These are phyloP conservation scores for Maconellicoccus hirsutus DNA, from an alignment of 1,140 invertebrate genomes.

Conservation along the genomic window DNA sequence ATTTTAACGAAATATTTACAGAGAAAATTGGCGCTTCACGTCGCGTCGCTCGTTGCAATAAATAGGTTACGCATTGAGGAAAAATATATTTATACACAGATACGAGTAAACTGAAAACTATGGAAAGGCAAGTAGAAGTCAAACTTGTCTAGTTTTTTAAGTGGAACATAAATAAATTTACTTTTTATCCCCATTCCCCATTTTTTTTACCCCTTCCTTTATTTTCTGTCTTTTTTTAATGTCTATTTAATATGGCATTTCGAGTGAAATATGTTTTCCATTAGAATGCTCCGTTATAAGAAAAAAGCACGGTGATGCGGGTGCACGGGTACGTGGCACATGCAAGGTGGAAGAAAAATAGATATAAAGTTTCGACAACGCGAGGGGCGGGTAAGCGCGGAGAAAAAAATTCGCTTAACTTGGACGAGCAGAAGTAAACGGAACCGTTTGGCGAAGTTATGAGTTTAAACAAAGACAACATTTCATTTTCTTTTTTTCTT, in stretches of 20 bases:
- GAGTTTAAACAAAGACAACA: constrained; percentile 21
- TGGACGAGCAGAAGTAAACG: neutral
- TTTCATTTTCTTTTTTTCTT: constrained; percentile 21
- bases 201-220: neutral
- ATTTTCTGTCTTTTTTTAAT: neutral
- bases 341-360: constrained; percentile 10
- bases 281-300: neutral
- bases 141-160: neutral
- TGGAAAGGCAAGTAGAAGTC: no score
- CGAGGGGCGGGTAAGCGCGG: neutral
- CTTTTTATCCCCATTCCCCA: neutral
- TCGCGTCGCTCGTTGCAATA: no score
- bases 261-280: constrained; percentile 20
- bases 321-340: neutral
- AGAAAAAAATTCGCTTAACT: neutral
- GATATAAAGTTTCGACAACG: neutral
- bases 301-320: neutral
- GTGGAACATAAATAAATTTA: neutral
- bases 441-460: constrained; percentile 16
- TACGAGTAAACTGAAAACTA: no score
- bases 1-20: no score
- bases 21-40: no score
- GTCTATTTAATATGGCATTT: constrained; percentile 20
- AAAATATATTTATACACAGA: no score
- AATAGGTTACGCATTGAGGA: no score